Conservation (phyloP, 2,797 vertebrate genomes). For the Cossypha heuglini region DNA sequence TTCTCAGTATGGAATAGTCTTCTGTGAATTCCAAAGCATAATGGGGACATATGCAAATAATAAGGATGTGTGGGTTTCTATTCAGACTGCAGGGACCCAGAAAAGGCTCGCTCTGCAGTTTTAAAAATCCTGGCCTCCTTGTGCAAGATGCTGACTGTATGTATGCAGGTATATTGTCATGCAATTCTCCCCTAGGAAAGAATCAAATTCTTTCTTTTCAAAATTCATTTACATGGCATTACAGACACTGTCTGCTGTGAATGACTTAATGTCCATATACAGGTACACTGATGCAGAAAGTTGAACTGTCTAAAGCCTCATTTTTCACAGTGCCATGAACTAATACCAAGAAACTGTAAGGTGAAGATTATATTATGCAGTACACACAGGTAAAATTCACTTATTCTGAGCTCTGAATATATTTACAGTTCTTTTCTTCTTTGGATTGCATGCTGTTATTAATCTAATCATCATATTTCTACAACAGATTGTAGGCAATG, state of each 20-base stretch:
- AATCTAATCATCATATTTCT: not conserved
- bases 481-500: not conserved
- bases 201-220: not conserved
- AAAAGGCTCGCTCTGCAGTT: slow-evolving; percentile 4
- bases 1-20: slow-evolving; percentile 1
- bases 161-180: not conserved
- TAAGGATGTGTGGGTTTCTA: slow-evolving; percentile 18
- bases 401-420: not conserved
- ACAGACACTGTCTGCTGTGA: not conserved
- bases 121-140: not conserved
- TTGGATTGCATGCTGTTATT: not conserved
- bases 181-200: not conserved
- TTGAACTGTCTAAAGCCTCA: not conserved
- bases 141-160: not conserved
- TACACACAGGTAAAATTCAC: not conserved
- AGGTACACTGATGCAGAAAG: not conserved
- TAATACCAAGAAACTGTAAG: not conserved
- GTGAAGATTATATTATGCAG: not conserved
- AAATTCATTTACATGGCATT: not conserved
- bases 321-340: not conserved
- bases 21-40: slow-evolving; percentile 26
- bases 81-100: slow-evolving; percentile 22
- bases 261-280: not conserved
- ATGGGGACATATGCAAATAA: slow-evolving; percentile 50
- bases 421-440: not conserved